Conservation (phyloP, 37 sponge, comb jelly and placozoan species). For the Dysidea cf. avara region DNA sequence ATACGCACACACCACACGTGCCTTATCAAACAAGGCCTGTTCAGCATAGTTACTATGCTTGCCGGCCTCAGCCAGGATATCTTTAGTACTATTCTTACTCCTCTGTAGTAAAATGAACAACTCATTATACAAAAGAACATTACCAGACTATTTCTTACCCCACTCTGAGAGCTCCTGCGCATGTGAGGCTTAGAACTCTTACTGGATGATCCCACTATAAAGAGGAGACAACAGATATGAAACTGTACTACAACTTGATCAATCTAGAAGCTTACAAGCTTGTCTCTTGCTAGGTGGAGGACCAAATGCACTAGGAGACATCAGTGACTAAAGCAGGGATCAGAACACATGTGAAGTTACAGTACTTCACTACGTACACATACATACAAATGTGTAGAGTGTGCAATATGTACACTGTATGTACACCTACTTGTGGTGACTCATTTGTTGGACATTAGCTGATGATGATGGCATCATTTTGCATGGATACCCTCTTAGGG, state of each 20-base stretch:
- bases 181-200: constrained; percentile 22
- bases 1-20: constrained; percentile 7
- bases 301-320: neutral
- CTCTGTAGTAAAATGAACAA: constrained; percentile 39
- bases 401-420: neutral
- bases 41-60: constrained; percentile 82
- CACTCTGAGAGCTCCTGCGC: constrained; percentile 47
- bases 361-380: neutral
- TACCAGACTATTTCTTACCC: neutral
- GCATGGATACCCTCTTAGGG: too few relatives aligned
- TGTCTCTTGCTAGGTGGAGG: constrained; percentile 38
- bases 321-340: neutral
- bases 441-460: too few relatives aligned
- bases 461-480: too few relatives aligned
- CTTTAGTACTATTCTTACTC: constrained; percentile 69
- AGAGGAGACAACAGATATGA: too few relatives aligned
- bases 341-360: neutral
- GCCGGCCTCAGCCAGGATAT: constrained; percentile 81
- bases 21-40: constrained; percentile 86
- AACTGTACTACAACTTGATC: neutral
- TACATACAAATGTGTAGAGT: constrained; percentile 9
- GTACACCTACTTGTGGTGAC: neutral
- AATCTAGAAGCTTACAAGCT: constrained; percentile 4
- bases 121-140: too few relatives aligned
- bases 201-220: neutral